Conservation (phyloP, 2,888 invertebrate species). For the Leistus spinibarbis region DNA sequence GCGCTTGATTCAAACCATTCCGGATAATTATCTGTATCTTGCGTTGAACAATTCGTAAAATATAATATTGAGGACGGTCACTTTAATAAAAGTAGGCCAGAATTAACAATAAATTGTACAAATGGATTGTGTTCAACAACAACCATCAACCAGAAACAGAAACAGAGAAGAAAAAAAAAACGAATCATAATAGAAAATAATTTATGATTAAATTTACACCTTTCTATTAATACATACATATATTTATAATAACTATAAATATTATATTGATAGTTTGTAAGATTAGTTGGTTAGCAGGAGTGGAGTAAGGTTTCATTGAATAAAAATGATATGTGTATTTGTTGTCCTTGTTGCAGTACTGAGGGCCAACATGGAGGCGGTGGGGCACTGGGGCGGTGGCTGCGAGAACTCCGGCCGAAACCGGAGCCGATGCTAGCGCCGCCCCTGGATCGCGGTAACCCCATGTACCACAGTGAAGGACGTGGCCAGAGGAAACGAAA, state of each 20-base stretch:
- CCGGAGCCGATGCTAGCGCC: conserved; percentile 10
- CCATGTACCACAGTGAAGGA: conserved; percentile 44
- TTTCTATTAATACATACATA: too few relatives aligned
- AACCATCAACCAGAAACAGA: too few relatives aligned
- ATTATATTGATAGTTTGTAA: too few relatives aligned
- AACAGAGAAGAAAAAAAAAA: too few relatives aligned
- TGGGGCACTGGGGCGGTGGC: conserved; percentile 43
- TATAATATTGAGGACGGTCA: not conserved
- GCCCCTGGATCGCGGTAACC: conserved; percentile 39
- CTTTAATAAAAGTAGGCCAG: not conserved
- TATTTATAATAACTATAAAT: too few relatives aligned
- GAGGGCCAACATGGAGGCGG: conserved; percentile 14
- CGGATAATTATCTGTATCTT: not conserved
- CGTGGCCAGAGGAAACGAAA: conserved; percentile 42
- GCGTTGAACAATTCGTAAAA: too few relatives aligned
- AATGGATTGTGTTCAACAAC: too few relatives aligned
- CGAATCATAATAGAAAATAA: too few relatives aligned
- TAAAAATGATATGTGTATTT: too few relatives aligned
- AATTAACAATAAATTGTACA: not conserved
- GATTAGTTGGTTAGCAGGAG: too few relatives aligned
- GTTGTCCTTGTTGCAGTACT: conserved; percentile 11
- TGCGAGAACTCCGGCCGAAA: conserved; percentile 44
- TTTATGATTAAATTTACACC: too few relatives aligned
- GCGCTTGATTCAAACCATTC: not conserved
- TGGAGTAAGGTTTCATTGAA: too few relatives aligned